Conservation (phyloP, 2,113 vertebrate species). For the Bothrops jararaca region DNA sequence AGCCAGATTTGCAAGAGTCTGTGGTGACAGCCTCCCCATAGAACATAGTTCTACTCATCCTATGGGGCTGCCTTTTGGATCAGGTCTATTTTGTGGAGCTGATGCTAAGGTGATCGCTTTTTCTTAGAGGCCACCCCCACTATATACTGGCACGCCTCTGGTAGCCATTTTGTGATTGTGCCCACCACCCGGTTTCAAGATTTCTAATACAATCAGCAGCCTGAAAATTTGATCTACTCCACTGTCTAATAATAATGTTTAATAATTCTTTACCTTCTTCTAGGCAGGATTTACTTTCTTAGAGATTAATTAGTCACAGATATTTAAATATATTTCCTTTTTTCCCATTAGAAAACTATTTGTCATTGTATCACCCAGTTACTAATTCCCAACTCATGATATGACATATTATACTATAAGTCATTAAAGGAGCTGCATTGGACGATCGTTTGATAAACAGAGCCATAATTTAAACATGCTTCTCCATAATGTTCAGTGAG, state of each 20-base stretch:
- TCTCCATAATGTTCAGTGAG: conserved; percentile 33
- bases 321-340: conserved; percentile 38
- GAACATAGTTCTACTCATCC: neutral
- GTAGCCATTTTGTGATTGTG: neutral
- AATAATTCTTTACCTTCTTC: neutral
- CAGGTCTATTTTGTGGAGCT: neutral
- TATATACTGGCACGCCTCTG: neutral
- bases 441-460: conserved; percentile 61
- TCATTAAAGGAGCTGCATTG: conserved; percentile 59
- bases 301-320: conserved; percentile 40
- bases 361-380: conserved; percentile 56
- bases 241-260: neutral
- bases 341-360: conserved; percentile 47
- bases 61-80: neutral
- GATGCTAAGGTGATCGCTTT: neutral
- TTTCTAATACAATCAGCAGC: neutral
- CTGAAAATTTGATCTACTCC: neutral
- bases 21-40: neutral
- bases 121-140: neutral
- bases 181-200: neutral
- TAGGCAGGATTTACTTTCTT: conserved; percentile 41
- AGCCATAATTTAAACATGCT: conserved; percentile 59
- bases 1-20: neutral
- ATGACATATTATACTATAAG: conserved; percentile 64
- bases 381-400: conserved; percentile 63